Evolutionary conservation across 2,888 invertebrate species (phyloP).

Genomic region (Netelia fuscicornis): DNA sequence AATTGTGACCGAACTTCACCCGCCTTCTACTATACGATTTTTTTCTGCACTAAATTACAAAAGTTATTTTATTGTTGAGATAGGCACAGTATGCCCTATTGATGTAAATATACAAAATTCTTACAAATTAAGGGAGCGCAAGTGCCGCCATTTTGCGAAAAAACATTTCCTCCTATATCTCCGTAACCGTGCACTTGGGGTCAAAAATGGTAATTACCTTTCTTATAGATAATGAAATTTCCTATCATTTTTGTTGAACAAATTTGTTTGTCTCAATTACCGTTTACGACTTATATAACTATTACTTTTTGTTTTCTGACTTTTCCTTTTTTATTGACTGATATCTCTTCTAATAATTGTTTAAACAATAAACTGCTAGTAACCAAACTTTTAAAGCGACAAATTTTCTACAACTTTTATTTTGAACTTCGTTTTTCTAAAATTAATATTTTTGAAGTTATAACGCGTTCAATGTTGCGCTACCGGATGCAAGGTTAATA

Average conservation of each 20-base stretch:
- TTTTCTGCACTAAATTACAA: too few relatives aligned
- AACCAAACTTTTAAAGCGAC: neutral
- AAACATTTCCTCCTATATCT: neutral
- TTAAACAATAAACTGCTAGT: neutral
- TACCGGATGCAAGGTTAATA: neutral
- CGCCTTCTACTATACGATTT: too few relatives aligned
- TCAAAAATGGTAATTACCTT: neutral
- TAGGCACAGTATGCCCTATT: neutral
- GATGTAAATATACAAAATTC: neutral
- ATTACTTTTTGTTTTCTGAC: too few relatives aligned
- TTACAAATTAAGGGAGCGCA: neutral
- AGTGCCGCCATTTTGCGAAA: neutral
- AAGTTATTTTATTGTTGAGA: neutral
- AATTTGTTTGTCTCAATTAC: neutral
- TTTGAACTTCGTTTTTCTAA: neutral
- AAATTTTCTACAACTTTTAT: conserved; percentile 5
- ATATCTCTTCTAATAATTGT: conserved; percentile 14
- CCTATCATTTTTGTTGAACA: neutral
- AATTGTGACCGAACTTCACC: too few relatives aligned
- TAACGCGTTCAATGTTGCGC: neutral
- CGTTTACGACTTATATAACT: neutral
- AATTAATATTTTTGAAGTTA: conserved; percentile 6
- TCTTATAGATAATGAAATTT: neutral
- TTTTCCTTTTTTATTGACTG: neutral
- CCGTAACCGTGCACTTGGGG: conserved; percentile 6